Percentiles rank a stretch among this genome's conserved stretches.
phyloP scores from a whole-genome alignment of 2,888 invertebrate species.

The Hypsopygia costalis region DNA sequence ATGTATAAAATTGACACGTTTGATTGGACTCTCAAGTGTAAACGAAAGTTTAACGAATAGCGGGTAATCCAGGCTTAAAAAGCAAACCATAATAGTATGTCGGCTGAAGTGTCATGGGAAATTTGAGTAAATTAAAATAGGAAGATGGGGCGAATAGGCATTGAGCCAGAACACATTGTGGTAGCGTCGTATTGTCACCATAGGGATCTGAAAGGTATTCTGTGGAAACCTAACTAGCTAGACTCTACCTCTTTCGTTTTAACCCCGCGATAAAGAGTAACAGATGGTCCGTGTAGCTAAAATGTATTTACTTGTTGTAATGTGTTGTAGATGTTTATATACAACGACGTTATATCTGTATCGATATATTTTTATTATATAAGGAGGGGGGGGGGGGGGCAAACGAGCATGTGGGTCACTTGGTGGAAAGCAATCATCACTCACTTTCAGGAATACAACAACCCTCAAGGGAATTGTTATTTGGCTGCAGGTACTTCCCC shows the following conservation, averaged over 20 bases:
- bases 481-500: no score
- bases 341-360: no score
- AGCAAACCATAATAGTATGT: constrained; percentile 51
- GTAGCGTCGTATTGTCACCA: constrained; percentile 57
- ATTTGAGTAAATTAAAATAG: constrained; percentile 81
- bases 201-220: constrained; percentile 45
- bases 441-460: no score
- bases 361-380: no score
- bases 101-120: constrained; percentile 79
- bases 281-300: neutral
- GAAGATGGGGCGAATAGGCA: constrained; percentile 76
- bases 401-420: no score
- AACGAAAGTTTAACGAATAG: constrained; percentile 13
- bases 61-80: constrained; percentile 28
- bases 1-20: no score
- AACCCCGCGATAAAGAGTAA: neutral
- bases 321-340: no score
- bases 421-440: no score
- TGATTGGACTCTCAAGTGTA: no score
- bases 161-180: constrained; percentile 57
- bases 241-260: constrained; percentile 22
- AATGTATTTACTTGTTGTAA: no score
- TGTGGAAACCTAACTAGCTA: constrained; percentile 62
- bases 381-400: no score
- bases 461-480: no score